Conservation (phyloP, 2,888 invertebrate genomes). For the Acheta domesticus region DNA sequence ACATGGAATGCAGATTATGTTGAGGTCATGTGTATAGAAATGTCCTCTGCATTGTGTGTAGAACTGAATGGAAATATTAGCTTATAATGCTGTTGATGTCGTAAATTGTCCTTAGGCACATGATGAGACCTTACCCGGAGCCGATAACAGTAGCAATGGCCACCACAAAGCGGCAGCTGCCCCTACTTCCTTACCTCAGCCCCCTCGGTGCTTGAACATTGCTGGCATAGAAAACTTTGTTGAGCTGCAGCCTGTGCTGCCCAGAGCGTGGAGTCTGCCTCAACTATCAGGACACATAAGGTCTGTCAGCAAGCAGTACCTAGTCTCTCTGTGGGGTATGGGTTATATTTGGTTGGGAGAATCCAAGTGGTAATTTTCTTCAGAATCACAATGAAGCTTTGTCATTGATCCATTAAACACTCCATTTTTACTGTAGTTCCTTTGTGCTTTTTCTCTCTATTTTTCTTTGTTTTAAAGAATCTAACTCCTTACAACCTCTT, state of each 20-base stretch:
- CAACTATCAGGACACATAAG: constrained; percentile 50
- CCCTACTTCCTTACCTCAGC: background rate
- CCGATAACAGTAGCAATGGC: constrained; percentile 33
- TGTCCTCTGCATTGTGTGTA: too few relatives aligned
- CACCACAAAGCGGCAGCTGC: constrained; percentile 29
- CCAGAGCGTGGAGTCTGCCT: constrained; percentile 75
- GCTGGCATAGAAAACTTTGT: constrained; percentile 77
- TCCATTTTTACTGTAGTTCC: background rate
- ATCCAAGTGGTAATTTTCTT: too few relatives aligned
- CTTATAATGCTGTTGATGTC: background rate
- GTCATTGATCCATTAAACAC: background rate
- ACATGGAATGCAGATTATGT: too few relatives aligned
- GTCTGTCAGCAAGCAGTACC: constrained; percentile 36
- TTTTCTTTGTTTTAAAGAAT: background rate
- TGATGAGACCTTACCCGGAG: constrained; percentile 35
- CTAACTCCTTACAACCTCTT: background rate
- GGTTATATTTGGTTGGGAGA: too few relatives aligned
- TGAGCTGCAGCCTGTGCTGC: constrained; percentile 62
- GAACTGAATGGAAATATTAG: background rate
- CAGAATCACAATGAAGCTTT: too few relatives aligned
- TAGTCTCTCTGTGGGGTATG: background rate
- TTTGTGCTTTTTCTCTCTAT: constrained; percentile 3
- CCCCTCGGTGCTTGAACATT: constrained; percentile 66
- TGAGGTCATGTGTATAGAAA: too few relatives aligned
- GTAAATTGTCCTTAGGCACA: constrained; percentile 31